Conservation (phyloP, 37 sponge, comb jelly and placozoan species). For the Bolinopsis microptera region DNA sequence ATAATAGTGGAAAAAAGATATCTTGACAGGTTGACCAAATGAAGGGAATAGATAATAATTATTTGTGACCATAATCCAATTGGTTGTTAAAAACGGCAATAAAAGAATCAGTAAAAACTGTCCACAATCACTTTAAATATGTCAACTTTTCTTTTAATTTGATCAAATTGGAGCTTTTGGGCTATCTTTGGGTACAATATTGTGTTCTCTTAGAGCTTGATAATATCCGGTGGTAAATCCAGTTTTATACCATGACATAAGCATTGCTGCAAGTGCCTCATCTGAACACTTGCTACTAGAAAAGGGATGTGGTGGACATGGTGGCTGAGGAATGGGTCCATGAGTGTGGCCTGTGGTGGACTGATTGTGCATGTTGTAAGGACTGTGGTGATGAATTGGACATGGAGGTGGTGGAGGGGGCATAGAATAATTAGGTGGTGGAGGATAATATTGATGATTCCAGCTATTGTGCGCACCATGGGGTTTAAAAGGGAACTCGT, state of each 20-base stretch:
- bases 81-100: no score
- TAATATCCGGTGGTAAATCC: slow-evolving; percentile 61
- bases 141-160: not conserved
- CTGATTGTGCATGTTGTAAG: not conserved
- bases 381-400: slow-evolving; percentile 36
- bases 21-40: no score
- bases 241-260: slow-evolving; percentile 62
- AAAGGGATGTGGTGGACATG: slow-evolving; percentile 57
- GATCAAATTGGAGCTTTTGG: not conserved
- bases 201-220: slow-evolving; percentile 54
- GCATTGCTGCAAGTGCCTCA: slow-evolving; percentile 59
- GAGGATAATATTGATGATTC: not conserved
- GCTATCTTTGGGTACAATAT: slow-evolving; percentile 12
- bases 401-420: slow-evolving; percentile 22
- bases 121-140: no score
- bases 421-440: not conserved
- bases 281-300: slow-evolving; percentile 3
- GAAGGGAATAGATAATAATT: no score
- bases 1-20: no score
- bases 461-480: not conserved
- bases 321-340: slow-evolving; percentile 49
- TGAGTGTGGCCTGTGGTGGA: not conserved
- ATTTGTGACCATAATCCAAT: no score
- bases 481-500: not conserved
- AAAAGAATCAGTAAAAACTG: no score